phyloP scores from a whole-genome alignment of 2,797 vertebrate species.

The Labroides dimidiatus region DNA sequence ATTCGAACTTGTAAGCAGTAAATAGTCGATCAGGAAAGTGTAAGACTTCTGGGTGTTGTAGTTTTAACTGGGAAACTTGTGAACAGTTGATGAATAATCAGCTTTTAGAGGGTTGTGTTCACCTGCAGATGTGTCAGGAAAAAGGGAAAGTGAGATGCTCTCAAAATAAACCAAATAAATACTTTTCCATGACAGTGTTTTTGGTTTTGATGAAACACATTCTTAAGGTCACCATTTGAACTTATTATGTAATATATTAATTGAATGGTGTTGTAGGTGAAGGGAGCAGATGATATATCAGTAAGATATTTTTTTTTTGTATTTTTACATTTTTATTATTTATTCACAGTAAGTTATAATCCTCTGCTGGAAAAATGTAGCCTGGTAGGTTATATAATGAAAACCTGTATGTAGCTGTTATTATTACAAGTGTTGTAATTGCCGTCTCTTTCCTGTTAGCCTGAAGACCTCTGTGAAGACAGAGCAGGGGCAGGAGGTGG shows the following conservation, averaged over 20 bases:
- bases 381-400: background rate
- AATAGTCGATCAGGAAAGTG: background rate
- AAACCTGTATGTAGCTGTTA: background rate
- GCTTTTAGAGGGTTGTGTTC: background rate
- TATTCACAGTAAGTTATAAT: background rate
- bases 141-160: background rate
- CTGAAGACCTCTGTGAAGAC: conserved; percentile 83
- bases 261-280: too few relatives aligned
- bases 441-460: conserved; percentile 69
- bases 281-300: too few relatives aligned
- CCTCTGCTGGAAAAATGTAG: background rate
- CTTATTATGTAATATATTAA: too few relatives aligned
- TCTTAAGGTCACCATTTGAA: background rate
- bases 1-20: background rate
- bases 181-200: background rate
- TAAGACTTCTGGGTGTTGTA: background rate
- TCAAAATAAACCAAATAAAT: background rate
- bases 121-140: background rate
- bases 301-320: too few relatives aligned
- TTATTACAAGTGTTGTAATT: conserved; percentile 8
- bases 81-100: too few relatives aligned
- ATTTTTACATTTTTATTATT: background rate
- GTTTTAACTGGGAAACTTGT: background rate
- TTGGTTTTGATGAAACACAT: background rate
- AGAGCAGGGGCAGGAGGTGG: conserved; percentile 82